Base-by-base conservation (phyloP, 2,888 invertebrate species). In the Parthenolecanium corni region DNA sequence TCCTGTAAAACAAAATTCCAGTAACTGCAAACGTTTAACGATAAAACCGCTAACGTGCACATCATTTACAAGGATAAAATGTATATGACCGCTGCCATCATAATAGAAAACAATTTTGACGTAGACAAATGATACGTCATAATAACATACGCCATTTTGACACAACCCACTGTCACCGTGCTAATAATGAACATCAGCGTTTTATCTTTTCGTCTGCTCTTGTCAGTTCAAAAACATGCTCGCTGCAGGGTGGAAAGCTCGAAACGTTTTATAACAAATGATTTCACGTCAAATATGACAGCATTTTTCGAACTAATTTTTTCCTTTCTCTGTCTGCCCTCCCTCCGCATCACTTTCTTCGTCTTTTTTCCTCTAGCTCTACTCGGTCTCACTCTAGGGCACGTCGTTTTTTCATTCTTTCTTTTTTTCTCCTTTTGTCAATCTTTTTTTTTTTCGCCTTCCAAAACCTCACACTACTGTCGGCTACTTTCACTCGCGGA, bases 121-220 rank as follows among this genome's bases (percentile, higher is more conserved):
- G 24, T 61, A 61, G 61, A 61, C 61, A 61, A 61, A 61, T 61
- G 61, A 61, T 51, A 61, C 47, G 47, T 61, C 61, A 51, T 61
- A 61, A 61, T 61, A 51, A 61, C 47, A 61, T 61, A 61, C 61
- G 61, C 61, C 61, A 61, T 61, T 61, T 61, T 61, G 61, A 61
- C 61, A 61, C 61, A 61, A 61, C 61, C 61, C 49, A 61, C 61
- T 61, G 61, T 61, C 61, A 61, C 61, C 61, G 61, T 61, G 51
- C 61, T 61, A 61, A 61, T 61, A 61, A 61, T 61, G 61, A 61
- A 61, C 61, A 61, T 61, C 61, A 61, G 47, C 51, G 61, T 61
- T 61, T 51, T 61, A 61, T 61, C 61, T 61, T 61, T 47, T 61
- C 49, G 61, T 49, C 61, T 61, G 61, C 61, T 61, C 31, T 49